Conservation (phyloP, 2,113 vertebrate species). For the Macquaria australasica region DNA sequence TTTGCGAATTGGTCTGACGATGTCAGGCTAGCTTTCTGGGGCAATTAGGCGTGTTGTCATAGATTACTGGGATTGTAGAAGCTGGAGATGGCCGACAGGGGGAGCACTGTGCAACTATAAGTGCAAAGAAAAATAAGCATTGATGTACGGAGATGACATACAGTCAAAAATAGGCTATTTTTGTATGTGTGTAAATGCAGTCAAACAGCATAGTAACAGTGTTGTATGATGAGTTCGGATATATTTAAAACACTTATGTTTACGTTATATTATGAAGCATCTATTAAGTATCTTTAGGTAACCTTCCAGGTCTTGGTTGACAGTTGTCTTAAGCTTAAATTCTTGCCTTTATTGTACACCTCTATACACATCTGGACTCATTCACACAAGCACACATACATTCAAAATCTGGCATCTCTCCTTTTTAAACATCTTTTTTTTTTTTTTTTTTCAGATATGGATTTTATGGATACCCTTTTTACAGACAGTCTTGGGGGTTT, state of each 20-base stretch:
- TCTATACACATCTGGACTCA: not conserved
- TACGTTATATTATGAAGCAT: not conserved
- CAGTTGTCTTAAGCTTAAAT: not conserved
- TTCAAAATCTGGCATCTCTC: not conserved
- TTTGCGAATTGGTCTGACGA: no score
- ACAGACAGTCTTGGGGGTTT: conserved; percentile 21
- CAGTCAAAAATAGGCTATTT: not conserved
- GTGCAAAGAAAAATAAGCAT: not conserved
- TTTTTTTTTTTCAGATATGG: conserved; percentile 15
- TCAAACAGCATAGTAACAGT: conserved; percentile 10
- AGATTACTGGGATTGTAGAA: no score
- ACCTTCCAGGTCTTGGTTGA: not conserved
- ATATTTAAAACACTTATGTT: not conserved
- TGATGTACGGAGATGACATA: not conserved
- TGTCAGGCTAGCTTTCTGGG: no score
- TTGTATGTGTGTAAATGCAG: conserved; percentile 39
- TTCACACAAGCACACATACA: not conserved
- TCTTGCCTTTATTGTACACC: not conserved
- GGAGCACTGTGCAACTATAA: no score
- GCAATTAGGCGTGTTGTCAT: no score
- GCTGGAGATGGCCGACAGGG: no score
- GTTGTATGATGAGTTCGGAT: not conserved
- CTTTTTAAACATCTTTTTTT: conserved; percentile 34
- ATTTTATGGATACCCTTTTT: conserved; percentile 67
- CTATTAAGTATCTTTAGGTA: not conserved